phyloP scores from a whole-genome alignment of 2,797 vertebrate genomes.

The Pipistrellus nathusii region DNA sequence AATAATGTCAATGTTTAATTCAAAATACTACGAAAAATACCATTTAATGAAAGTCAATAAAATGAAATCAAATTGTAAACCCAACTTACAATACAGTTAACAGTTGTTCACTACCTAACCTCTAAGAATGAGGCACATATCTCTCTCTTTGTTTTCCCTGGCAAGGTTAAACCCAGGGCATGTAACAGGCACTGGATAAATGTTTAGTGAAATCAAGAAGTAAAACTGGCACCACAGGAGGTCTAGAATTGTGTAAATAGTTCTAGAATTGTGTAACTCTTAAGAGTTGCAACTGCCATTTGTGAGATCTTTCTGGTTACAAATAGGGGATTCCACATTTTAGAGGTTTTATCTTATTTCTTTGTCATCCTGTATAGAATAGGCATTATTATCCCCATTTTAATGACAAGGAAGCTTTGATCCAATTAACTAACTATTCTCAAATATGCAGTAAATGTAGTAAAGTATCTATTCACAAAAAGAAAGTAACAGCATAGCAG shows the following conservation, averaged over 20 bases:
- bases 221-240: background rate
- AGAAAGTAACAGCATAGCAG: background rate
- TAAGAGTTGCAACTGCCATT: background rate
- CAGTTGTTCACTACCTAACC: background rate
- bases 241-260: background rate
- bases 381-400: background rate
- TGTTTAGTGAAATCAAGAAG: background rate
- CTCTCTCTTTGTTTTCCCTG: background rate
- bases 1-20: background rate
- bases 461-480: background rate
- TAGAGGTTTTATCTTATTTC: background rate
- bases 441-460: background rate
- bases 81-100: background rate
- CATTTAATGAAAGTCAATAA: slow-evolving; percentile 2
- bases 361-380: background rate
- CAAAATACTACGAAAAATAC: background rate
- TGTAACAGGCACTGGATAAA: background rate
- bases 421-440: background rate
- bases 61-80: background rate
- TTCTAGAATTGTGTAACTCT: background rate
- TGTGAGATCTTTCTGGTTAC: background rate
- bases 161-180: background rate
- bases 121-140: background rate
- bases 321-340: background rate
- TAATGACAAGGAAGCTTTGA: background rate